phyloP scores from a whole-genome alignment of 2,888 invertebrate genomes.

The Parascotia fuliginaria region DNA sequence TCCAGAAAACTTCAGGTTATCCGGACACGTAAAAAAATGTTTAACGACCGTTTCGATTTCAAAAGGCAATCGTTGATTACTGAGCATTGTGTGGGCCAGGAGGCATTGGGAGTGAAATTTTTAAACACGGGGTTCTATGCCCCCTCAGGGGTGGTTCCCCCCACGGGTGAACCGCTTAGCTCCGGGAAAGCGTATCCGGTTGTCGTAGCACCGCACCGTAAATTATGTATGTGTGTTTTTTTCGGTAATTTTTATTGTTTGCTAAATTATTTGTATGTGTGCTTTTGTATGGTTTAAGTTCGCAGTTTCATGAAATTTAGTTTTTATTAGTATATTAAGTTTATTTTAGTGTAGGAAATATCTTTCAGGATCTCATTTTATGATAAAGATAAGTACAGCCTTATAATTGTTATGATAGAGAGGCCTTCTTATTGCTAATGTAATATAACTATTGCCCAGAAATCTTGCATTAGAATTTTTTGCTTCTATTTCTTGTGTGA shows the following conservation, averaged over 20 bases:
- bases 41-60: conserved; percentile 82
- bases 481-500: too few relatives aligned
- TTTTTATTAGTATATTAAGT: too few relatives aligned
- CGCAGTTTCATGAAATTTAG: too few relatives aligned
- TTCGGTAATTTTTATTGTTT: conserved; percentile 23
- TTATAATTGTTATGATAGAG: too few relatives aligned
- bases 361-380: too few relatives aligned
- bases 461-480: too few relatives aligned
- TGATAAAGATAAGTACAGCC: too few relatives aligned
- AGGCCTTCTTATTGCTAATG: too few relatives aligned
- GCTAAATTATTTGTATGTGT: not conserved
- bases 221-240: conserved; percentile 42
- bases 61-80: conserved; percentile 84
- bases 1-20: conserved; percentile 37
- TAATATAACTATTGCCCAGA: too few relatives aligned
- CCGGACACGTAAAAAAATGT: conserved; percentile 53
- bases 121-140: conserved; percentile 66
- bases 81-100: conserved; percentile 69
- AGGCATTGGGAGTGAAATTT: conserved; percentile 81
- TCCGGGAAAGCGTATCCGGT: conserved; percentile 59
- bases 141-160: conserved; percentile 24
- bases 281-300: not conserved
- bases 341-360: too few relatives aligned
- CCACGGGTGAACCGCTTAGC: conserved; percentile 47
- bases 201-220: conserved; percentile 46